Evolutionary conservation across 1,140 invertebrate genomes (phyloP), one percentile per base, ranked within the genome.

Genomic region (Drosophila kanapiae): DNA sequence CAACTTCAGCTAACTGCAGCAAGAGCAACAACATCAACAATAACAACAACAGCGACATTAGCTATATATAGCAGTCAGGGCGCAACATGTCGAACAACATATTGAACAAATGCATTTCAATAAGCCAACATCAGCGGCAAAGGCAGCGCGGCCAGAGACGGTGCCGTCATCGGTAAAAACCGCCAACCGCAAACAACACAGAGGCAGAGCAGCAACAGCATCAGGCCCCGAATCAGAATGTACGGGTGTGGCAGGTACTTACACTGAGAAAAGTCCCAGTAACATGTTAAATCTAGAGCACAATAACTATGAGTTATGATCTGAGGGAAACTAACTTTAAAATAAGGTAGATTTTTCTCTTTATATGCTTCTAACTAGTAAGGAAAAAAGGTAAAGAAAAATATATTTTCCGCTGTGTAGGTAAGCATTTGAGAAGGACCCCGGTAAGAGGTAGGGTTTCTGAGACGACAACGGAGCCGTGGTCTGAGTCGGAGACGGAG

Each of bases 31-130:
- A 62, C 45, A 63, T 72, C 49, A 47, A 31, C 35, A 23, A 23
- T 23, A 49, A 23, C 63, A 59, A 8, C 47, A 49, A 49, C 27
- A 49, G 31, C 48, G 9, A 49, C 48, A 54, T 37, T 40, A 72
- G 35, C 40, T 61, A 64, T 29, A 23, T 13, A 33, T 51, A 54
- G 31, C 14, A 77, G 58, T n/a, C 45, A 54, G 77, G 54, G 69
- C 57, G 72, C 64, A 87, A 80, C 84, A 84, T 88, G 84, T 87
- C 86, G 56, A 83, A 88, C 84, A 87, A 80, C 84, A 87, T 87
- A 87, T 87, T 84, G 84, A 87, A 88, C 84, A 87, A 86, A 87
- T 87, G 84, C 84, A 87, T 87, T 87, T 87, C 84, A 88, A 87
- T 87, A 87, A 87, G 84, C 84, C 80, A 88, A 88, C 83, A 77